These are phyloP conservation scores for Pheosia tremula DNA, from an alignment of 2,888 invertebrate genomes.

Conservation along the genomic window DNA sequence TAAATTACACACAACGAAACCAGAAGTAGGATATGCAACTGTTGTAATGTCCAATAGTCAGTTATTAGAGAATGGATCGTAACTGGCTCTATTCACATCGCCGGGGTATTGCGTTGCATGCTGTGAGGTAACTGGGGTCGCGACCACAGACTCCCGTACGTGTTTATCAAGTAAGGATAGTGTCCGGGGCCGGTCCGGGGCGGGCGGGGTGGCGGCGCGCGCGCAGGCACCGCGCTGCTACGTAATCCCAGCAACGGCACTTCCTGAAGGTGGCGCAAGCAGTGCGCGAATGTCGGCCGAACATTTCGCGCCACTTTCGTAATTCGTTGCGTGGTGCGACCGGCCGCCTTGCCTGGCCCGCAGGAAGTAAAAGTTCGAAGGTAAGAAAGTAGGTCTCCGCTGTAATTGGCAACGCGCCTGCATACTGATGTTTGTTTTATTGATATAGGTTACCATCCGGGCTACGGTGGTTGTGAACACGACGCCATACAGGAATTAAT, in stretches of 20 bases:
- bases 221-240: slow-evolving; percentile 56
- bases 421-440: slow-evolving; percentile 75
- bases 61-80: slow-evolving; percentile 43
- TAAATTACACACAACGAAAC: neutral
- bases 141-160: slow-evolving; percentile 56
- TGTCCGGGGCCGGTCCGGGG: slow-evolving; percentile 48
- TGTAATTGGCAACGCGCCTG: slow-evolving; percentile 82
- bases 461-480: slow-evolving; percentile 51
- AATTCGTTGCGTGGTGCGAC: slow-evolving; percentile 82
- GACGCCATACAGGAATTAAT: neutral
- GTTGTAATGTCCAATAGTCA: slow-evolving; percentile 25
- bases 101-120: slow-evolving; percentile 29
- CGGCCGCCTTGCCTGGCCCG: slow-evolving; percentile 79
- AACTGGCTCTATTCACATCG: slow-evolving; percentile 34
- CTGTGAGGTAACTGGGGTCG: slow-evolving; percentile 51
- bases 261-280: slow-evolving; percentile 84
- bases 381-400: slow-evolving; percentile 84
- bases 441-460: slow-evolving; percentile 65
- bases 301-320: slow-evolving; percentile 84
- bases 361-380: slow-evolving; percentile 85
- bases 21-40: slow-evolving; percentile 10
- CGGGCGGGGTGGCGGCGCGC: slow-evolving; percentile 29
- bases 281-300: slow-evolving; percentile 81
- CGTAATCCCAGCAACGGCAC: slow-evolving; percentile 81
- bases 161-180: slow-evolving; percentile 61